A percentile compares a stretch with the other conserved stretches of the same genome.
phyloP scores from a whole-genome alignment of 2,888 invertebrate genomes.

The Eucriotettix oculatus region DNA sequence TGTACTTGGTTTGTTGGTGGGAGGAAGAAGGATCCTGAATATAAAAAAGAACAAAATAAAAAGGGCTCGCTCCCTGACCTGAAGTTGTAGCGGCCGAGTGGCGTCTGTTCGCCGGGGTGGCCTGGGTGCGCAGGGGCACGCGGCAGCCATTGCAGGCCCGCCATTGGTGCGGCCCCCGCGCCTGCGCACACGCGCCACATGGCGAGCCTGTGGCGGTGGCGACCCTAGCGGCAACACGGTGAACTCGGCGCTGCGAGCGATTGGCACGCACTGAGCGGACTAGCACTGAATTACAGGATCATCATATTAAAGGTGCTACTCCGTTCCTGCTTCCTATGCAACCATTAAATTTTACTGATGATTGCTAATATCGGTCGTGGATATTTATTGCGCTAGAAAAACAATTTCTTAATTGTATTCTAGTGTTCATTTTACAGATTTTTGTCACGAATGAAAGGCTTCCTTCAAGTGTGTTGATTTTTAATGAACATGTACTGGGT shows the following conservation, averaged over 20 bases:
- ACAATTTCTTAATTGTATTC: no score
- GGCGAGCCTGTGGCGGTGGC: no score
- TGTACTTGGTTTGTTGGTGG: not conserved
- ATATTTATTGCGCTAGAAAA: no score
- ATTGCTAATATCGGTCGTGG: no score
- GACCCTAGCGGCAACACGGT: not conserved
- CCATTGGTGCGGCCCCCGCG: slow-evolving; percentile 1
- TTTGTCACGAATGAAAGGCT: no score
- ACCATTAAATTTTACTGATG: no score
- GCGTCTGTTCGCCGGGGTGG: not conserved
- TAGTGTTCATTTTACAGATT: no score
- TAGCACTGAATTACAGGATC: no score
- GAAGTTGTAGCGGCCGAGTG: not conserved
- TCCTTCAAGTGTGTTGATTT: no score
- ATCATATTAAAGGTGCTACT: no score
- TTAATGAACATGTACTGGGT: no score
- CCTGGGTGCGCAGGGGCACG: not conserved
- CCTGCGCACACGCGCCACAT: not conserved
- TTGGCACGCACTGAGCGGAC: not conserved
- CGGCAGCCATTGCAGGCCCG: slow-evolving; percentile 4
- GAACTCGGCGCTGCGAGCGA: not conserved
- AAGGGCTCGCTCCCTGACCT: not conserved
- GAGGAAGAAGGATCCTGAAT: not conserved
- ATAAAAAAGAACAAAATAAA: not conserved
- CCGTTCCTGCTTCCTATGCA: no score